Evolutionary conservation across 1,140 invertebrate genomes (phyloP), one percentile per base, ranked within the genome.

Genomic region (Schlechtendalia chinensis): DNA sequence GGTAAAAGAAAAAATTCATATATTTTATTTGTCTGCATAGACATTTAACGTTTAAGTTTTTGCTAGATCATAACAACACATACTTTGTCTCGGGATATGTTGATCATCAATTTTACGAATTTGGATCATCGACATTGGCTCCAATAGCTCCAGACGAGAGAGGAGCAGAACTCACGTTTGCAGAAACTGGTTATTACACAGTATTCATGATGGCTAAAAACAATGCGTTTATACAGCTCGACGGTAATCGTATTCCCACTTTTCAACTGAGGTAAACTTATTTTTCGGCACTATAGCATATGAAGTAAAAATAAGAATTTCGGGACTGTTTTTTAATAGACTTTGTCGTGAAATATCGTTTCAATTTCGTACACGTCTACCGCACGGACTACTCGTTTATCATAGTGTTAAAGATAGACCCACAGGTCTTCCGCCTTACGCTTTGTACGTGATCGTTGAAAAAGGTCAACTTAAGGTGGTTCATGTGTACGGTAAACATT

Each of bases 391-490:
- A 16, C 86, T 96, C 56, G 92, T 95, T 8, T 96, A 95, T 86
- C 94, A 96, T 85, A 94, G 94, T 85, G 93, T 95, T 29, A 94
- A 94, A 86, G 92, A 94, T 85, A 86, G 88, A 32, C 92, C 93
- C 32, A 90, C 91, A 81, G 90, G 91, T 72, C 87, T 91, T 17
- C 90, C 91, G 83, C 93, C 93, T 16, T 94, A 95, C 84, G 94
- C 94, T 80, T 87, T 95, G 27, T 95, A 96, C 86, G 92, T 96
- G 53, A 95, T 94, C 83, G 92, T 96, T 32, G 93, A 95, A 84
- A 94, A 95, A 85, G 94, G 94, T 32, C 93, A 94, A 85, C 85
- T 95, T 17, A 94, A 95, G 88, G 92, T 95, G 67, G 93, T 95
- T n/a, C 93, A 95, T 85, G 92, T 95, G 24, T 94, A 94, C 86